Percentiles rank a stretch among this genome's conserved stretches.
These are phyloP conservation scores for Pogona vitticeps DNA, from an alignment of 2,113 vertebrate species.

Conservation along the genomic window DNA sequence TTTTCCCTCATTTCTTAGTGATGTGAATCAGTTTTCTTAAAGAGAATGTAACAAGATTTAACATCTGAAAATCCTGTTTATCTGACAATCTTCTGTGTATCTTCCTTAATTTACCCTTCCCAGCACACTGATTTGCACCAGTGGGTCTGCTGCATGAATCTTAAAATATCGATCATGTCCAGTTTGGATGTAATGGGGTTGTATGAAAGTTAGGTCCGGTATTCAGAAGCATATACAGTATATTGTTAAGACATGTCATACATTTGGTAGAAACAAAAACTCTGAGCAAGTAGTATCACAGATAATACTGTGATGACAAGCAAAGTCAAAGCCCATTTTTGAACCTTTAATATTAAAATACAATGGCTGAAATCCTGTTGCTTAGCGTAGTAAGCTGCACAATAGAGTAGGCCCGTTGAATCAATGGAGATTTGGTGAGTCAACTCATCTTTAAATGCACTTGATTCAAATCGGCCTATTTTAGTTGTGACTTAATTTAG, in stretches of 20 bases:
- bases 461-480: too few relatives aligned
- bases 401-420: too few relatives aligned
- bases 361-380: too few relatives aligned
- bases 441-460: too few relatives aligned
- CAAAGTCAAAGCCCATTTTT: background rate
- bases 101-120: constrained; percentile 26
- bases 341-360: too few relatives aligned
- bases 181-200: too few relatives aligned
- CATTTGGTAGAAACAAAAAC: constrained; percentile 19
- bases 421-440: too few relatives aligned
- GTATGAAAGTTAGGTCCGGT: too few relatives aligned
- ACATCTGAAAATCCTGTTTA: background rate
- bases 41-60: background rate
- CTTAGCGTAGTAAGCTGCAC: too few relatives aligned
- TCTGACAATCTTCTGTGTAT: background rate
- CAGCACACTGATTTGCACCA: constrained; percentile 13
- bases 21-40: constrained; percentile 31
- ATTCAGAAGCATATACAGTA: too few relatives aligned
- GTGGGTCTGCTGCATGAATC: background rate
- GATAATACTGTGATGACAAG: background rate
- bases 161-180: background rate
- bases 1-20: background rate
- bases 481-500: too few relatives aligned
- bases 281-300: constrained; percentile 12
- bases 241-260: background rate